Evolutionary conservation across 2,113 vertebrate species (phyloP).

Genomic region (Rallus limicola): DNA sequence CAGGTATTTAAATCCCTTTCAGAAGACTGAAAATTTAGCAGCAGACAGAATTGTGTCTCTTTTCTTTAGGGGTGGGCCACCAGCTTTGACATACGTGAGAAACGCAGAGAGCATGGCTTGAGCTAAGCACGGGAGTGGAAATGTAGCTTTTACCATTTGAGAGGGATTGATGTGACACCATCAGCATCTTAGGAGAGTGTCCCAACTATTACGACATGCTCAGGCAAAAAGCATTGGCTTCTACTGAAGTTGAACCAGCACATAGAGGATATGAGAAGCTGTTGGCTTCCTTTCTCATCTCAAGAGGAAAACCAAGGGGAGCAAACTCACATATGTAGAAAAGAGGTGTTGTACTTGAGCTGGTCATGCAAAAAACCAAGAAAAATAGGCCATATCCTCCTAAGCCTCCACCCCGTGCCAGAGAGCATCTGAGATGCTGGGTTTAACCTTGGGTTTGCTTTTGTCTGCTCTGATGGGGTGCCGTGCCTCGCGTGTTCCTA

Average conservation of each 20-base stretch:
- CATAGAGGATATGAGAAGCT: accelerated
- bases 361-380: neutral
- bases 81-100: neutral
- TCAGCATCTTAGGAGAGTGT: neutral
- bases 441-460: neutral
- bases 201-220: accelerated
- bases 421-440: neutral
- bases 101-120: neutral
- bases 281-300: neutral
- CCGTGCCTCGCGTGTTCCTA: neutral
- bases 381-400: neutral
- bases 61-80: neutral
- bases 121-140: neutral
- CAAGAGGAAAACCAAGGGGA: neutral
- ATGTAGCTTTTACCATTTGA: neutral
- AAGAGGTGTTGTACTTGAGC: neutral
- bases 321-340: neutral
- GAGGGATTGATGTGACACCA: neutral
- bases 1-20: slow-evolving; percentile 55
- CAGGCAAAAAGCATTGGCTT: neutral
- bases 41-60: slow-evolving; percentile 27
- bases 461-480: neutral
- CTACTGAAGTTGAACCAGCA: neutral
- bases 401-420: neutral
- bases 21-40: slow-evolving; percentile 49